These are phyloP conservation scores for Pachypsylla venusta DNA, from an alignment of 1,140 invertebrate species.

Conservation along the genomic window DNA sequence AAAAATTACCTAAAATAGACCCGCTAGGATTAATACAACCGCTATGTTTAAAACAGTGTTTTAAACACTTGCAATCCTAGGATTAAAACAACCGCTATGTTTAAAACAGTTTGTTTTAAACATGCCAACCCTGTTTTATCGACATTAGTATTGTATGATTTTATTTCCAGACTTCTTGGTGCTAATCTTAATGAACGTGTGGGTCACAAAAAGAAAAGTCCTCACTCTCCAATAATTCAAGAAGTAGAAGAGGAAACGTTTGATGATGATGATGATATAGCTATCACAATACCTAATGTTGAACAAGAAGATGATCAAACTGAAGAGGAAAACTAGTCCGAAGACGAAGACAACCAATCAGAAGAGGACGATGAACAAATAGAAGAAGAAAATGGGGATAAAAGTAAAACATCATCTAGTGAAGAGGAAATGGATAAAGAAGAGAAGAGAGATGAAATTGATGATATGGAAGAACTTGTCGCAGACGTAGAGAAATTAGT, in stretches of 20 bases:
- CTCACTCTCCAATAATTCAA: background rate
- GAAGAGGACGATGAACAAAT: background rate
- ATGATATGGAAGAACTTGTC: background rate
- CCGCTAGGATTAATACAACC: no score
- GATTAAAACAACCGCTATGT: no score
- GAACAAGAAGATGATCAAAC: background rate
- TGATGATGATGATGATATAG: background rate
- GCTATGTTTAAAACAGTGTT: no score
- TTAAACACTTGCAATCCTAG: no score
- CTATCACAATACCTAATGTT: background rate
- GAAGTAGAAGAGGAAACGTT: background rate
- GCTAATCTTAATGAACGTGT: background rate
- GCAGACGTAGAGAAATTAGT: background rate
- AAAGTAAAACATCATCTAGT: background rate
- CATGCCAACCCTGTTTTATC: no score
- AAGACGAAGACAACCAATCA: background rate
- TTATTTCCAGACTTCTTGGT: background rate
- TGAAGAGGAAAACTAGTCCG: background rate
- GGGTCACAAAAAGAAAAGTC: background rate
- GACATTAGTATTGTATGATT: no score
- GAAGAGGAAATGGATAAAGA: background rate
- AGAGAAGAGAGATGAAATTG: background rate
- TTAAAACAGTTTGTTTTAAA: no score
- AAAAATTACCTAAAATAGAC: no score
- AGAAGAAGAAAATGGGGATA: background rate